phyloP scores from a whole-genome alignment of 2,888 invertebrate species.

The Archips xylosteana region DNA sequence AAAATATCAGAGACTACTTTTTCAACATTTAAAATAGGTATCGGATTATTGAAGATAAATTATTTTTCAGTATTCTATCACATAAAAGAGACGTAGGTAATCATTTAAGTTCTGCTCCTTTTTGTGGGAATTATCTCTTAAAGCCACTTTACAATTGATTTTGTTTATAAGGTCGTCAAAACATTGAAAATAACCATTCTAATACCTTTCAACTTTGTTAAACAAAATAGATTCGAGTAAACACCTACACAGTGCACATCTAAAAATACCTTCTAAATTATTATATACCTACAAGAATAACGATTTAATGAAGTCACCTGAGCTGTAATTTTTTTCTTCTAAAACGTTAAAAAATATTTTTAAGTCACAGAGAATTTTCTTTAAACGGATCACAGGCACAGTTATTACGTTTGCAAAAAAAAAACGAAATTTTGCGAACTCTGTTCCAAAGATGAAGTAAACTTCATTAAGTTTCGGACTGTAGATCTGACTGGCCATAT shows the following conservation, averaged over 20 bases:
- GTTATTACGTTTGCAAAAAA: neutral
- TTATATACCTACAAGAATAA: slow-evolving; percentile 14
- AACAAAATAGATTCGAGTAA: neutral
- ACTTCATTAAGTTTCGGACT: neutral
- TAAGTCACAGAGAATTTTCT: slow-evolving; percentile 4
- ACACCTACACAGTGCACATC: neutral
- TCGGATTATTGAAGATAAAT: too few relatives aligned
- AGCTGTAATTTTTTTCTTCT: neutral
- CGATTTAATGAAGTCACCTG: neutral
- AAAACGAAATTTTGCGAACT: neutral
- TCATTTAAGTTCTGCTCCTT: too few relatives aligned
- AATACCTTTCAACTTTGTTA: too few relatives aligned
- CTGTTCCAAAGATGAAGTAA: neutral
- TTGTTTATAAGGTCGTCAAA: too few relatives aligned
- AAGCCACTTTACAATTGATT: too few relatives aligned
- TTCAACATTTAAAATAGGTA: too few relatives aligned
- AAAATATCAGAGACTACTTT: too few relatives aligned
- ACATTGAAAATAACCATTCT: too few relatives aligned
- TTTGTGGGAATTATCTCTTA: too few relatives aligned
- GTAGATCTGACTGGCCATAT: slow-evolving; percentile 1
- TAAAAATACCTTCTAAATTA: neutral
- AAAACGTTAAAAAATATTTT: neutral
- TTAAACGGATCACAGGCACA: neutral
- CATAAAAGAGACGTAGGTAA: too few relatives aligned
- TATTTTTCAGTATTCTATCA: too few relatives aligned